These are phyloP conservation scores for Petrolisthes cinctipes DNA, from an alignment of 2,888 invertebrate species.

Conservation along the genomic window DNA sequence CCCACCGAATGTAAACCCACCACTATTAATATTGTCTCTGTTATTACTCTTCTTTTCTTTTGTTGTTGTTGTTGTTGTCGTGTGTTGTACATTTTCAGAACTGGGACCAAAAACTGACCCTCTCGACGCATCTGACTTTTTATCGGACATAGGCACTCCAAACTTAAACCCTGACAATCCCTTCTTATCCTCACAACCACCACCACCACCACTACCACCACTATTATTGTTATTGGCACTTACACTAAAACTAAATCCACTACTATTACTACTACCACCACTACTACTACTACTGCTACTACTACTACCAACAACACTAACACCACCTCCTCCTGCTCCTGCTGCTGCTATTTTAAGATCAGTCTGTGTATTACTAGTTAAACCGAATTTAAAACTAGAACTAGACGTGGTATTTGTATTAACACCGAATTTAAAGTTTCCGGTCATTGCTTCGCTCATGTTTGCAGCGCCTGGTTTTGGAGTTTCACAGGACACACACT, in stretches of 20 bases:
- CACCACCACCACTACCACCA: slow-evolving; percentile 19
- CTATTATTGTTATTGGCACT: slow-evolving; percentile 29
- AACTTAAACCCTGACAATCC: slow-evolving; percentile 42
- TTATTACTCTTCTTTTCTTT: slow-evolving; percentile 39
- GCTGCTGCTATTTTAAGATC: no score
- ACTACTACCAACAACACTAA: no score
- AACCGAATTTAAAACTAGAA: no score
- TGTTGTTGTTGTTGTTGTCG: background rate
- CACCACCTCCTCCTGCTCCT: no score
- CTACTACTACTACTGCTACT: no score
- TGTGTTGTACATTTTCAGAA: slow-evolving; percentile 39
- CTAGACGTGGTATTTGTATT: no score
- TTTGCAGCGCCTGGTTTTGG: slow-evolving; percentile 66
- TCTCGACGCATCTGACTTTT: slow-evolving; percentile 39
- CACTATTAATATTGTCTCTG: slow-evolving; percentile 19
- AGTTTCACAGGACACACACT: slow-evolving; percentile 68
- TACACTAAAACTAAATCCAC: slow-evolving; percentile 17
- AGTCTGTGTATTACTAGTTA: no score
- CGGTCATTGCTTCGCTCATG: slow-evolving; percentile 49
- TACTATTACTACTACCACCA: no score
- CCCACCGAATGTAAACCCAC: slow-evolving; percentile 51
- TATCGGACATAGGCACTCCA: slow-evolving; percentile 44
- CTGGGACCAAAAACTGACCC: slow-evolving; percentile 31
- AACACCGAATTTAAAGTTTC: slow-evolving; percentile 53
- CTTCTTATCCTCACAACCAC: slow-evolving; percentile 17